Evolutionary conservation across 2,888 invertebrate genomes (phyloP).

Genomic region (Pristionchus exspectatus): DNA sequence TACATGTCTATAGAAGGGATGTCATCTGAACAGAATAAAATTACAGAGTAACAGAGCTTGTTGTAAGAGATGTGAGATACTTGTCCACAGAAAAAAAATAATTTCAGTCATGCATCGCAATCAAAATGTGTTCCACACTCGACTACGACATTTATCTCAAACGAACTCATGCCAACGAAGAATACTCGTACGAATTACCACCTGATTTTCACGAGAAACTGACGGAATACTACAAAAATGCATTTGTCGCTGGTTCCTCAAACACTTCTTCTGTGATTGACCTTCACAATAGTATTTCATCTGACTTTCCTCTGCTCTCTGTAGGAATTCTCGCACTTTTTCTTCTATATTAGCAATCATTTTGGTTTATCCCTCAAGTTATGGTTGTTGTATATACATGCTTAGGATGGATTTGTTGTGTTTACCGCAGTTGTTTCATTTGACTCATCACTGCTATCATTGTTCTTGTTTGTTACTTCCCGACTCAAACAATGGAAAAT

Average conservation of each 20-base stretch:
- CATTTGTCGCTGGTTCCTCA: background rate
- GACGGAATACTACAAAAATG: background rate
- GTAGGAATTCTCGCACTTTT: background rate
- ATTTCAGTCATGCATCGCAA: constrained; percentile 22
- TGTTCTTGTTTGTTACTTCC: background rate
- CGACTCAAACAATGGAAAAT: background rate
- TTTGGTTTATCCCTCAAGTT: no score
- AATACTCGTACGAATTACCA: background rate
- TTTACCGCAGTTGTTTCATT: background rate
- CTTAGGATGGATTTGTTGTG: no score
- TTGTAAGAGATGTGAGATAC: no score
- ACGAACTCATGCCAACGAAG: background rate
- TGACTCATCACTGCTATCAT: background rate
- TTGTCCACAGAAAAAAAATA: background rate
- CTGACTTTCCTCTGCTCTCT: background rate
- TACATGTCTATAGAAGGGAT: no score
- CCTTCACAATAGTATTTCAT: background rate
- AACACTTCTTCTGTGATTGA: background rate
- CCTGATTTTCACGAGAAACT: background rate
- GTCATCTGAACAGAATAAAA: no score
- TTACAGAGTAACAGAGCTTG: no score
- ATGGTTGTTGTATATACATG: no score
- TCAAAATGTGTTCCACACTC: background rate
- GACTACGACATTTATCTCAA: constrained; percentile 27
- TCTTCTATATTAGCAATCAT: background rate